Evolutionary conservation across 2,113 vertebrate species (phyloP).

Genomic region (Aegotheles bennettii): DNA sequence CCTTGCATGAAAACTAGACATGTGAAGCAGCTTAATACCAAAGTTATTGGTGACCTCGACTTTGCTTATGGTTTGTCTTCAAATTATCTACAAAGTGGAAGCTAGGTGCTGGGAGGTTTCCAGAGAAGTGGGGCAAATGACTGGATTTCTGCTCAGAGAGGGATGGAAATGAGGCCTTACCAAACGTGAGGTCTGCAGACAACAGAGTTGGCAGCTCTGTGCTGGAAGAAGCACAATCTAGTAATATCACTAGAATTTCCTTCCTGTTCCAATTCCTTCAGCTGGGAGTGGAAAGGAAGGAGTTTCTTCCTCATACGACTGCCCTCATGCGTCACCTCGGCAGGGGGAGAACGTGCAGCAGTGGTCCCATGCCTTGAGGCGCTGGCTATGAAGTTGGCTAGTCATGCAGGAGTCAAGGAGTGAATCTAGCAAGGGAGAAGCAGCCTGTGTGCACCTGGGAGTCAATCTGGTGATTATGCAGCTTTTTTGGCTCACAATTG

Average conservation of each 20-base stretch:
- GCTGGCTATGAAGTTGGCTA: background rate
- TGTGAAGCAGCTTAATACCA: background rate
- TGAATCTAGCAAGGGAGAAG: background rate
- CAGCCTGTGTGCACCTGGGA: background rate
- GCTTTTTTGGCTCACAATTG: background rate
- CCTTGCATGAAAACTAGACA: background rate
- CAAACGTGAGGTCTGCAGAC: background rate
- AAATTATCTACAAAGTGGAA: background rate
- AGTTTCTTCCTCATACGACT: background rate
- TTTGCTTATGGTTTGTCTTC: background rate
- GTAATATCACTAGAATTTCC: background rate
- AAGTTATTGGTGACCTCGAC: background rate
- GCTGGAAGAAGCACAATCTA: background rate
- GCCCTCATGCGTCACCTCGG: background rate
- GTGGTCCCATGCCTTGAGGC: background rate
- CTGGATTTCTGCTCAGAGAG: background rate
- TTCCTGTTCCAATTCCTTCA: background rate
- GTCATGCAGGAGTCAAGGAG: background rate
- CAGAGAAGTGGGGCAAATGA: background rate
- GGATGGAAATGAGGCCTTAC: background rate
- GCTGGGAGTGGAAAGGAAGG: background rate
- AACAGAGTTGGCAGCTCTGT: background rate
- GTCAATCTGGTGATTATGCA: background rate
- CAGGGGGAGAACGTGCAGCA: accelerated
- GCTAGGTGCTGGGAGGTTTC: background rate